These are phyloP conservation scores for Cheilosia scutellata DNA, from an alignment of 2,888 invertebrate genomes.

Conservation along the genomic window DNA sequence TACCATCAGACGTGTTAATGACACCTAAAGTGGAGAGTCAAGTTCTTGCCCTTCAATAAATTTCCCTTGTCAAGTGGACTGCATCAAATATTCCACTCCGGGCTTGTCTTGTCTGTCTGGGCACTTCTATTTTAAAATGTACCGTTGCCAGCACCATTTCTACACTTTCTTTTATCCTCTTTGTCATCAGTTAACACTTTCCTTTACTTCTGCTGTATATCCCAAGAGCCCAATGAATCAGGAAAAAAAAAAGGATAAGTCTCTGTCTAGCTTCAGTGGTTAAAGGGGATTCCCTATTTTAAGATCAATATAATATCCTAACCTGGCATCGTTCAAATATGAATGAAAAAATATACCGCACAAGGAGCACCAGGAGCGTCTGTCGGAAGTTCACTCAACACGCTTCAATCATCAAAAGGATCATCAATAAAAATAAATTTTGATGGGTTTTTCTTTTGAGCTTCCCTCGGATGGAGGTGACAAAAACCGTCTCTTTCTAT, in stretches of 20 bases:
- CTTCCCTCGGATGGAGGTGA: neutral
- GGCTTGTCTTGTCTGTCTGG: constrained; percentile 22
- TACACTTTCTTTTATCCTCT: constrained; percentile 14
- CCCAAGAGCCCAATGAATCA: constrained; percentile 38
- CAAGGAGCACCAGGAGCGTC: constrained; percentile 24
- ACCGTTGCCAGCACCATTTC: constrained; percentile 10
- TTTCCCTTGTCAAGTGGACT: constrained; percentile 28
- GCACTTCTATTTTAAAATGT: constrained; percentile 10
- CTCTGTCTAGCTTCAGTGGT: constrained; percentile 9
- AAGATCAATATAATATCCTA: constrained; percentile 26
- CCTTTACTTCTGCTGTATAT: neutral
- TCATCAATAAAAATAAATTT: constrained; percentile 21
- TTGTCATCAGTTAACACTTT: constrained; percentile 41
- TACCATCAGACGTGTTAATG: constrained; percentile 43
- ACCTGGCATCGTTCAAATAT: constrained; percentile 18
- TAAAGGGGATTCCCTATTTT: constrained; percentile 20
- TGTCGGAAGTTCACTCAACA: constrained; percentile 50
- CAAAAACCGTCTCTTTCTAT: constrained; percentile 7
- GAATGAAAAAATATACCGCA: constrained; percentile 24
- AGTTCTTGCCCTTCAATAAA: constrained; percentile 55
- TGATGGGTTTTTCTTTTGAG: constrained; percentile 18
- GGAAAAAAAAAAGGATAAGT: constrained; percentile 3
- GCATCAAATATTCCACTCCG: constrained; percentile 35
- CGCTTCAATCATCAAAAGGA: constrained; percentile 66
- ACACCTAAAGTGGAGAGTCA: constrained; percentile 51